Conservation (phyloP, 2,888 invertebrate genomes). For the Caenorhabditis doughertyi region DNA sequence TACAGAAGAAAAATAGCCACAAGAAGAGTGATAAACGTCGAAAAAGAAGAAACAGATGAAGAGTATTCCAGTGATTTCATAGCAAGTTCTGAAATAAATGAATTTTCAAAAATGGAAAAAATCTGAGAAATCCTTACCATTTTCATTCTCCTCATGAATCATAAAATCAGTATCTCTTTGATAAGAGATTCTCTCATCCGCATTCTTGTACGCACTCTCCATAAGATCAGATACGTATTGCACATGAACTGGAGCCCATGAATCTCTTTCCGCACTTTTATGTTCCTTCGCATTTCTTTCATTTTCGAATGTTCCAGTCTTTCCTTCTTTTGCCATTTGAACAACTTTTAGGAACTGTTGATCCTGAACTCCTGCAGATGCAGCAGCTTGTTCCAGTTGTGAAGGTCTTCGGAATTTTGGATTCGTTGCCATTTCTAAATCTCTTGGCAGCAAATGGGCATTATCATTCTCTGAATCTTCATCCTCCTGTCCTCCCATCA, state of each 20-base stretch:
- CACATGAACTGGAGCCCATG: slow-evolving; percentile 47
- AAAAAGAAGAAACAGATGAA: slow-evolving; percentile 21
- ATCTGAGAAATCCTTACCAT: slow-evolving; percentile 16
- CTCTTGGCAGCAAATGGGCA: slow-evolving; percentile 50
- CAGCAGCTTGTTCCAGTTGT: slow-evolving; percentile 48
- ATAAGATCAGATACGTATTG: slow-evolving; percentile 54
- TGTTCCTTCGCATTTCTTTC: neutral
- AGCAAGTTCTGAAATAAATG: slow-evolving; percentile 41
- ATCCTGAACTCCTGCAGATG: slow-evolving; percentile 56
- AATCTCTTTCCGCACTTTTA: slow-evolving; percentile 26
- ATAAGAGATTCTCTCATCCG: slow-evolving; percentile 36
- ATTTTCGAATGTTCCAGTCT: slow-evolving; percentile 61
- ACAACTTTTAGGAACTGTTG: slow-evolving; percentile 54
- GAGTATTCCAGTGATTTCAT: slow-evolving; percentile 60
- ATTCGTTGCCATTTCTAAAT: slow-evolving; percentile 37
- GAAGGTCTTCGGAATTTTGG: slow-evolving; percentile 63
- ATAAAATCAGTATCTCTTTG: slow-evolving; percentile 57
- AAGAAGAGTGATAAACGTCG: neutral
- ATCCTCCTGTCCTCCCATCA: slow-evolving; percentile 49
- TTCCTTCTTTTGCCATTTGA: slow-evolving; percentile 61
- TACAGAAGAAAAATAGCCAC: neutral
- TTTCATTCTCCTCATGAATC: slow-evolving; percentile 65
- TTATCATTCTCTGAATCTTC: slow-evolving; percentile 58
- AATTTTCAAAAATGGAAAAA: neutral
- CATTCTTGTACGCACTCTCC: slow-evolving; percentile 42